phyloP scores from a whole-genome alignment of 2,797 vertebrate species.

The Oceanodroma leucorhoa region DNA sequence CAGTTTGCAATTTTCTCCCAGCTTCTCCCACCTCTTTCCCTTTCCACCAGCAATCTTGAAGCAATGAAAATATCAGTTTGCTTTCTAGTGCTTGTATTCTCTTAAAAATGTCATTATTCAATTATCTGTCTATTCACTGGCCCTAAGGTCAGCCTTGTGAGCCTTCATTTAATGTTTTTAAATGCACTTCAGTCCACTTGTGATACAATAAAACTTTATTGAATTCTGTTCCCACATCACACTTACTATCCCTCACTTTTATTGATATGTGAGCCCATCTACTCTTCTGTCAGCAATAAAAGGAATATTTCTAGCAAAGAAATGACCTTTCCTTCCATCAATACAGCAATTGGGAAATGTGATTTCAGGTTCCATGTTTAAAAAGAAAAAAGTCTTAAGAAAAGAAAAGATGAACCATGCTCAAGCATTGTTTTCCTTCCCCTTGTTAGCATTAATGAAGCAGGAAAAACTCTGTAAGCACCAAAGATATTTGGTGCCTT shows the following conservation, averaged over 20 bases:
- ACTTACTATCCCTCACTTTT: slow-evolving; percentile 38
- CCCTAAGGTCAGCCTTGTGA: slow-evolving; percentile 28
- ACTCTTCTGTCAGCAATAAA: slow-evolving; percentile 41
- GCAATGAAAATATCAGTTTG: slow-evolving; percentile 19
- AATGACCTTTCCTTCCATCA: slow-evolving; percentile 29
- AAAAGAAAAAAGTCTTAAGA: background rate
- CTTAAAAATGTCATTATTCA: slow-evolving; percentile 58
- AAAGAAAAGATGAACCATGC: background rate
- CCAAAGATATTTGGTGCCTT: background rate
- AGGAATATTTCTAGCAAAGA: slow-evolving; percentile 35
- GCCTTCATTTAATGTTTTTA: slow-evolving; percentile 53
- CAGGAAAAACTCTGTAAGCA: background rate
- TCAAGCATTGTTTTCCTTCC: background rate
- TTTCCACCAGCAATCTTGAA: background rate
- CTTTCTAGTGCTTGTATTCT: slow-evolving; percentile 31
- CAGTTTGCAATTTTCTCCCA: slow-evolving; percentile 7
- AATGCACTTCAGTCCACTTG: slow-evolving; percentile 43
- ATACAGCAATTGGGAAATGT: background rate
- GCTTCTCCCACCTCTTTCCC: background rate
- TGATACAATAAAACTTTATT: slow-evolving; percentile 62
- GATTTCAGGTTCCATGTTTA: background rate
- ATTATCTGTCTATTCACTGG: slow-evolving; percentile 47
- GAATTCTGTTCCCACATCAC: slow-evolving; percentile 54
- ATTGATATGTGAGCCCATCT: slow-evolving; percentile 34
- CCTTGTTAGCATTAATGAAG: background rate